A percentile compares a stretch with the other conserved stretches of the same genome.
phyloP scores from a whole-genome alignment of 2,797 vertebrate species.

The Channa striata region DNA sequence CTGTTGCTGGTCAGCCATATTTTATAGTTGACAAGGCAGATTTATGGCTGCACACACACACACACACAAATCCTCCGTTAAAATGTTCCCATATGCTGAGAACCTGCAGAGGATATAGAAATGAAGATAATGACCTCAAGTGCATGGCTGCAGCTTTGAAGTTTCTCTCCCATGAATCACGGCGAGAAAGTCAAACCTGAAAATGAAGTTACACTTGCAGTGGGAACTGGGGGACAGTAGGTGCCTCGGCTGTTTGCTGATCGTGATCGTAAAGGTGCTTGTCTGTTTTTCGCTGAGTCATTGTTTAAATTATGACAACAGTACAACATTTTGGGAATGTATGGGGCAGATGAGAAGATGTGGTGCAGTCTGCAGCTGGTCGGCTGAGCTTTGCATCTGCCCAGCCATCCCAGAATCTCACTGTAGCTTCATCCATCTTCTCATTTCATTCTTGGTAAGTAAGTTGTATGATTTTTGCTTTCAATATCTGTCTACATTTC shows the following conservation, averaged over 20 bases:
- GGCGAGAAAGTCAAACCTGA: slow-evolving; percentile 61
- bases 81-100: slow-evolving; percentile 86
- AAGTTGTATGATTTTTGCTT: not conserved
- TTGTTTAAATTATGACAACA: slow-evolving; percentile 4
- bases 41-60: slow-evolving; percentile 73
- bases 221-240: slow-evolving; percentile 68
- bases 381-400: slow-evolving; percentile 11
- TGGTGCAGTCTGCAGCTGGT: not conserved
- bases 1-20: slow-evolving; percentile 84
- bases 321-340: slow-evolving; percentile 12
- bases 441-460: not conserved
- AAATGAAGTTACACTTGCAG: slow-evolving; percentile 76
- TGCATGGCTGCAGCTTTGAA: slow-evolving; percentile 75
- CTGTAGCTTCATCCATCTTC: not conserved
- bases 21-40: slow-evolving; percentile 86
- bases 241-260: slow-evolving; percentile 75
- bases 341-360: not conserved
- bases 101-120: slow-evolving; percentile 82
- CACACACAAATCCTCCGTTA: slow-evolving; percentile 61
- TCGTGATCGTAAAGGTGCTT: slow-evolving; percentile 4
- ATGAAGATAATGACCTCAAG: slow-evolving; percentile 84
- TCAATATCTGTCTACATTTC: slow-evolving; percentile 14
- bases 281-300: slow-evolving; percentile 23
- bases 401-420: too few species aligned
- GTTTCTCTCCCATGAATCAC: slow-evolving; percentile 69